Conservation (phyloP, 2,113 vertebrate genomes). For the rabbit (Oryctolagus cuniculus) region DNA sequence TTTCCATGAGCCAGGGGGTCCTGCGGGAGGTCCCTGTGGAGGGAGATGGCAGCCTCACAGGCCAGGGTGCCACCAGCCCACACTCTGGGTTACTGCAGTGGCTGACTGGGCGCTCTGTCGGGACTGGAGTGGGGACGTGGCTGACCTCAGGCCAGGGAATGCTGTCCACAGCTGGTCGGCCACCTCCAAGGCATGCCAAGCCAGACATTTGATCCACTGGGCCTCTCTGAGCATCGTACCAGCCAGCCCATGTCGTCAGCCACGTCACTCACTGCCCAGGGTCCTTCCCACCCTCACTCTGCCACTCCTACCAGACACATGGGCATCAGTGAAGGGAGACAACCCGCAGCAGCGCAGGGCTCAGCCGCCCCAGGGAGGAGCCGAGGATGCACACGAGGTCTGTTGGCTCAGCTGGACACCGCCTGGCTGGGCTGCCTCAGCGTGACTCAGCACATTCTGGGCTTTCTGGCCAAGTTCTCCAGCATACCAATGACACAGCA, state of each 20-base stretch:
- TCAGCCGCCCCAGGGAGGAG: not conserved
- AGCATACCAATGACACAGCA: not conserved
- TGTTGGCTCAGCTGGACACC: not conserved
- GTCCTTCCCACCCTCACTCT: not conserved
- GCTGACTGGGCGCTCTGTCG: not conserved
- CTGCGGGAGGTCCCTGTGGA: not conserved
- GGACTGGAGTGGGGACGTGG: not conserved
- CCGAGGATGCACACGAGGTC: not conserved
- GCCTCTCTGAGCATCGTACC: not conserved
- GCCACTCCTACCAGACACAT: not conserved
- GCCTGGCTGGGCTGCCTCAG: not conserved
- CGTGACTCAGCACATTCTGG: constrained; percentile 66
- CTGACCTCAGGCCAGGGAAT: constrained; percentile 51
- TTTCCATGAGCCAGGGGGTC: not conserved
- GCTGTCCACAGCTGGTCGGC: constrained; percentile 29
- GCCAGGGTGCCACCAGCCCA: too few species aligned
- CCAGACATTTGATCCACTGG: constrained; percentile 47
- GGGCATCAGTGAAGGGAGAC: not conserved
- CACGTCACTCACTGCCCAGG: constrained; percentile 32
- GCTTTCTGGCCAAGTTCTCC: not conserved
- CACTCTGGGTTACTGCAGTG: not conserved
- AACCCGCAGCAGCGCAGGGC: not conserved
- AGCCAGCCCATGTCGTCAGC: not conserved
- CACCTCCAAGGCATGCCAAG: constrained; percentile 32
- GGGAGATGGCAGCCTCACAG: not conserved